Evolutionary conservation across 2,113 vertebrate genomes (phyloP).

Genomic region (Misgurnus mizolepis): DNA sequence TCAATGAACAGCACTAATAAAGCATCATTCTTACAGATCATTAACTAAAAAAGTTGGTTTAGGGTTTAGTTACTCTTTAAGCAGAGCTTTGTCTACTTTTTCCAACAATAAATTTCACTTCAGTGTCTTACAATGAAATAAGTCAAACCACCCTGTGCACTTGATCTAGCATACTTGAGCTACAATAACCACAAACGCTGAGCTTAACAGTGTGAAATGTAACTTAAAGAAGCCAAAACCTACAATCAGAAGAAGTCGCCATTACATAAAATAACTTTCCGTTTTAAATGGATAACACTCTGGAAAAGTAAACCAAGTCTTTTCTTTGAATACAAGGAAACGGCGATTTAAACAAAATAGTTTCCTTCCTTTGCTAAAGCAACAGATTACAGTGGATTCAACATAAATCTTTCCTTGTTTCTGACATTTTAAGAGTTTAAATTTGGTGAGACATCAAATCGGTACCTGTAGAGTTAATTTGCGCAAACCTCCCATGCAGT

Average conservation of each 20-base stretch:
- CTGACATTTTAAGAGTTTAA: background rate
- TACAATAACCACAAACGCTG: background rate
- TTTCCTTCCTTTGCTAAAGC: conserved; percentile 25
- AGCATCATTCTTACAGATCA: no score
- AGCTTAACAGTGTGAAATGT: conserved; percentile 15
- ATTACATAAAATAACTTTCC: conserved; percentile 21
- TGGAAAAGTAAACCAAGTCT: conserved; percentile 9
- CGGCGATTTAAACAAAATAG: background rate
- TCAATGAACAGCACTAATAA: no score
- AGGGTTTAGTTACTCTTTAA: no score
- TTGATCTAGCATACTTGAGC: background rate
- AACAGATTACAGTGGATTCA: background rate
- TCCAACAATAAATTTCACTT: no score
- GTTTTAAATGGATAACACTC: background rate
- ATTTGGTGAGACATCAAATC: background rate
- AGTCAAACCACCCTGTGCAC: background rate
- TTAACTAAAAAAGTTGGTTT: no score
- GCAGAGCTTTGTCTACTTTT: no score
- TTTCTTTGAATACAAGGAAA: background rate
- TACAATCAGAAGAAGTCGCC: background rate
- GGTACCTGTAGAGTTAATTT: background rate
- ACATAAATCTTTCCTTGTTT: background rate
- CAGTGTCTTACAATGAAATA: no score
- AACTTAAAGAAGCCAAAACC: background rate
- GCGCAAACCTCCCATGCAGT: background rate